Percentiles rank a stretch among this genome's conserved stretches.
These are phyloP conservation scores for Phylloscopus trochilus DNA, from an alignment of 2,113 vertebrate species.

Conservation along the genomic window DNA sequence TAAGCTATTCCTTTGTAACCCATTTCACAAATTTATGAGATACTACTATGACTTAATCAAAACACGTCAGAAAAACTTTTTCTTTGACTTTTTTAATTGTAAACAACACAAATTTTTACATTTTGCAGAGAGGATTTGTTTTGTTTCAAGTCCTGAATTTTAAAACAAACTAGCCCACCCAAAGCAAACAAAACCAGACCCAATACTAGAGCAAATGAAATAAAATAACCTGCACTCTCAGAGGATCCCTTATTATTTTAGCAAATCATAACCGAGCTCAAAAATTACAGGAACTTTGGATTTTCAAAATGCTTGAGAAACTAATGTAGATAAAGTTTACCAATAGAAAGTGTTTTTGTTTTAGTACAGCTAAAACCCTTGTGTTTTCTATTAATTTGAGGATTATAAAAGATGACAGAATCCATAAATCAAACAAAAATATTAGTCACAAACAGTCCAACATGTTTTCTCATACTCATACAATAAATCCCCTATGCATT, in stretches of 20 bases:
- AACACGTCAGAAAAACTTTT: neutral
- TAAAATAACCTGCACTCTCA: neutral
- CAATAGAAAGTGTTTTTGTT: neutral
- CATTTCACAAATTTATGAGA: neutral
- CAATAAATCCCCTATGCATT: neutral
- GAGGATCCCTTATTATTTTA: neutral
- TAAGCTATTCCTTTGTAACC: neutral
- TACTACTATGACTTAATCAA: neutral
- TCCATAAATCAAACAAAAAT: slow-evolving; percentile 21
- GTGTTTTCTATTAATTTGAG: neutral
- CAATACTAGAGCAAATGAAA: neutral
- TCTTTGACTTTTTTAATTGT: neutral
- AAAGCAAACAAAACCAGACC: neutral
- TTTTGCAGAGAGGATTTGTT: neutral
- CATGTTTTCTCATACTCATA: neutral
- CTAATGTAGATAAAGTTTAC: neutral
- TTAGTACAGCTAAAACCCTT: neutral
- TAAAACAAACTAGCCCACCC: neutral
- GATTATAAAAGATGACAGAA: neutral
- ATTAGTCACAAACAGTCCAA: neutral
- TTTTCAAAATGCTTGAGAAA: neutral
- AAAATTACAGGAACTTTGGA: neutral
- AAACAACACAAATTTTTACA: neutral
- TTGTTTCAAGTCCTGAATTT: neutral
- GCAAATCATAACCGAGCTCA: neutral